These are phyloP conservation scores for Elaphurus davidianus DNA, from an alignment of 2,113 vertebrate species.

Conservation along the genomic window DNA sequence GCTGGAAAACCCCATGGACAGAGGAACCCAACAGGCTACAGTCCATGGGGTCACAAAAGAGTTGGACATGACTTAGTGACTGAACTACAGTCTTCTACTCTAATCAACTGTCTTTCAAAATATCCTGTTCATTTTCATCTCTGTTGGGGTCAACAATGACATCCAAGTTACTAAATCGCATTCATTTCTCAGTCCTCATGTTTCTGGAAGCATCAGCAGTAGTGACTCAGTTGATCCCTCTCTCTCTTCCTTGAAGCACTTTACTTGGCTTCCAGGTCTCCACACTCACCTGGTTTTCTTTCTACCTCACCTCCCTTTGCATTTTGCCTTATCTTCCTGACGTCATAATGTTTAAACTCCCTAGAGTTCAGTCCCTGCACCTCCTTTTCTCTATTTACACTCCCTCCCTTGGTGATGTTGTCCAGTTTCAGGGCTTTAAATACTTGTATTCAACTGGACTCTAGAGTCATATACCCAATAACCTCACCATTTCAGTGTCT, in stretches of 20 bases:
- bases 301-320: not conserved
- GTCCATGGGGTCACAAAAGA: not conserved
- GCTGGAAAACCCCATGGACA: not conserved
- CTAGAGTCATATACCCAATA: not conserved
- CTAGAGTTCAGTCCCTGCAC: not conserved
- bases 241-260: not conserved
- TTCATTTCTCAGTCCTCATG: not conserved
- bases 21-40: not conserved
- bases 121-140: not conserved
- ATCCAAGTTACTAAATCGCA: not conserved
- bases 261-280: not conserved
- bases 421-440: not conserved
- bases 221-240: not conserved
- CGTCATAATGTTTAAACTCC: not conserved
- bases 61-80: not conserved
- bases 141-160: not conserved
- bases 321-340: not conserved
- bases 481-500: not conserved
- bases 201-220: not conserved
- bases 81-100: not conserved
- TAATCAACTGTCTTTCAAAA: not conserved
- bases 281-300: not conserved
- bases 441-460: not conserved
- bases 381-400: not conserved
- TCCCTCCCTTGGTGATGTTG: not conserved